A percentile compares a stretch with the other conserved stretches of the same genome.
Conservation (phyloP, 2,797 vertebrate species). For the Morelia viridis region DNA sequence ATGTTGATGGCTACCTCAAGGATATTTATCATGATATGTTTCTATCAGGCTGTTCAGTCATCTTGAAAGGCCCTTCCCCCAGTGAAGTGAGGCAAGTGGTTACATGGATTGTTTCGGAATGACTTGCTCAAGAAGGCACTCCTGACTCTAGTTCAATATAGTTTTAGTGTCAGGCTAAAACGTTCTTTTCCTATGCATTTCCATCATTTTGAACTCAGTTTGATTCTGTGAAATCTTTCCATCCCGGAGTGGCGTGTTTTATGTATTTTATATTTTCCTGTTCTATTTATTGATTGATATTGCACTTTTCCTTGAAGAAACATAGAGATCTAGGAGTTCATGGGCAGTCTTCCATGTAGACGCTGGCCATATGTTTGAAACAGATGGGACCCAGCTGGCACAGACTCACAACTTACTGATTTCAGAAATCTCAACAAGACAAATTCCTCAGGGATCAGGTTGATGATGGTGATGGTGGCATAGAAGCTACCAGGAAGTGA, state of each 20-base stretch:
- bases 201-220: neutral
- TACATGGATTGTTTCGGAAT: neutral
- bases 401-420: neutral
- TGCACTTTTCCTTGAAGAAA: neutral
- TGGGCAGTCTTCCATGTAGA: neutral
- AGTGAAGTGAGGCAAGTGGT: neutral
- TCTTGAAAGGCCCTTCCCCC: neutral
- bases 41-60: neutral
- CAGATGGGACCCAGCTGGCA: neutral
- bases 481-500: neutral
- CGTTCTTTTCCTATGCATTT: neutral
- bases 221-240: neutral
- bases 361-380: neutral
- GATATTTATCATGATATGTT: neutral
- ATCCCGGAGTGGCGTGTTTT: neutral
- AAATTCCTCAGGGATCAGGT: neutral
- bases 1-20: neutral
- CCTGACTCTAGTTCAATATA: neutral
- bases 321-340: neutral
- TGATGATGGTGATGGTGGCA: neutral
- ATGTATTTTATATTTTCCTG: neutral
- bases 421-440: neutral
- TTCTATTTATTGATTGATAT: neutral
- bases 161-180: neutral
- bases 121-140: neutral